phyloP scores from a whole-genome alignment of 2,888 invertebrate species.

The Chrysodeixis includens region DNA sequence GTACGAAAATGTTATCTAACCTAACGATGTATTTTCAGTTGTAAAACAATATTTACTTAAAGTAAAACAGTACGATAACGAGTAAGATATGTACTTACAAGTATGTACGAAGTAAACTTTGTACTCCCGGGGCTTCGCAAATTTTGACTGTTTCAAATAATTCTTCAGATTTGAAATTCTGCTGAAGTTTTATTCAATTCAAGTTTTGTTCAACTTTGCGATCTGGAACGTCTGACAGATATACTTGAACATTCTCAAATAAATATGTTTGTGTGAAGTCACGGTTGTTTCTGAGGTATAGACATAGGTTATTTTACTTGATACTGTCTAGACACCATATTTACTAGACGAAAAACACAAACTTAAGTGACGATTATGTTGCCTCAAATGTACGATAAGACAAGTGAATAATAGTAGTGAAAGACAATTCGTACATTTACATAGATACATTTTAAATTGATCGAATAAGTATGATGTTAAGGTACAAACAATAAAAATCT shows the following conservation, averaged over 20 bases:
- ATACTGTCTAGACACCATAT: too few relatives aligned
- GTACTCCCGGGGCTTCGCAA: not conserved
- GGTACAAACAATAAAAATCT: too few relatives aligned
- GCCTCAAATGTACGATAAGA: too few relatives aligned
- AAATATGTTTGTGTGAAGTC: not conserved
- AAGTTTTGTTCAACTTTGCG: conserved; percentile 4
- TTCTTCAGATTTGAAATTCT: conserved; percentile 4
- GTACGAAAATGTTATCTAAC: not conserved
- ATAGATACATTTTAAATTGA: too few relatives aligned
- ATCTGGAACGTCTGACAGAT: not conserved
- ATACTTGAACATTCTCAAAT: not conserved
- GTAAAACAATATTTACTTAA: not conserved
- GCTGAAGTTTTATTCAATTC: conserved; percentile 1
- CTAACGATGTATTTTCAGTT: not conserved
- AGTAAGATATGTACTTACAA: not conserved
- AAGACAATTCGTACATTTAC: too few relatives aligned
- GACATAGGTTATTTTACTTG: not conserved
- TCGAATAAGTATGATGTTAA: too few relatives aligned
- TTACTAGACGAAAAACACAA: too few relatives aligned
- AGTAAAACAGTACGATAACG: not conserved
- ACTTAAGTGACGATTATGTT: too few relatives aligned
- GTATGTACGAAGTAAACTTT: not conserved
- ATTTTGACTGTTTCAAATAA: conserved; percentile 4
- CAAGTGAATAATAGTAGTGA: too few relatives aligned
- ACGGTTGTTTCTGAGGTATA: not conserved